A percentile compares a stretch with the other conserved stretches of the same genome.
Conservation (phyloP, 2,888 invertebrate species). For the Pseudanteris insignis region DNA sequence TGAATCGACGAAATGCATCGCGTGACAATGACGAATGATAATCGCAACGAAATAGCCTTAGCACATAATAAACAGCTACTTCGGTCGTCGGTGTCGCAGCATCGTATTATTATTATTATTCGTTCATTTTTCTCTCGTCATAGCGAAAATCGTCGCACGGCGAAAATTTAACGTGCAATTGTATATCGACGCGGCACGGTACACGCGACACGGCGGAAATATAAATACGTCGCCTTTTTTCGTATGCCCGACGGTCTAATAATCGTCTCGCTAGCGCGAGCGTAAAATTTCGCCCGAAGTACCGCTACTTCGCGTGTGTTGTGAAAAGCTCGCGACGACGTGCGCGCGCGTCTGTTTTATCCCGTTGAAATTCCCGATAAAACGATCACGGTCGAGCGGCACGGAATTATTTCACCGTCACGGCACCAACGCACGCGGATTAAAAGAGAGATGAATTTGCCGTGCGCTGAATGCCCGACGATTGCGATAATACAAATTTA, state of each 20-base stretch:
- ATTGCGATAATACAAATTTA: conserved; percentile 44
- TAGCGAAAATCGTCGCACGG: too few species aligned
- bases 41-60: too few species aligned
- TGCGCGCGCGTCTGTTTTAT: conserved; percentile 28
- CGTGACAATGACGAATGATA: too few species aligned
- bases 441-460: conserved; percentile 41
- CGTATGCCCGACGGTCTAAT: background rate
- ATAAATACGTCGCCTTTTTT: background rate
- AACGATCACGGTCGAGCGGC: conserved; percentile 31
- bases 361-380: conserved; percentile 39
- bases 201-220: background rate
- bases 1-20: too few species aligned
- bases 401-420: conserved; percentile 31
- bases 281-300: conserved; percentile 28
- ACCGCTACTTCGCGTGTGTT: conserved; percentile 31
- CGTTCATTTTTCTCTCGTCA: too few species aligned
- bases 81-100: too few species aligned
- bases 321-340: conserved; percentile 36
- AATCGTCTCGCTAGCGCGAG: conserved; percentile 25
- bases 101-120: too few species aligned
- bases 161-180: too few species aligned
- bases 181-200: too few species aligned
- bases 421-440: conserved; percentile 24
- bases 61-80: too few species aligned
- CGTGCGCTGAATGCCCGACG: conserved; percentile 33